Percentiles rank a stretch among this genome's conserved stretches.
These are phyloP conservation scores for Petrolisthes manimaculis DNA, from an alignment of 2,888 invertebrate genomes.

Conservation along the genomic window DNA sequence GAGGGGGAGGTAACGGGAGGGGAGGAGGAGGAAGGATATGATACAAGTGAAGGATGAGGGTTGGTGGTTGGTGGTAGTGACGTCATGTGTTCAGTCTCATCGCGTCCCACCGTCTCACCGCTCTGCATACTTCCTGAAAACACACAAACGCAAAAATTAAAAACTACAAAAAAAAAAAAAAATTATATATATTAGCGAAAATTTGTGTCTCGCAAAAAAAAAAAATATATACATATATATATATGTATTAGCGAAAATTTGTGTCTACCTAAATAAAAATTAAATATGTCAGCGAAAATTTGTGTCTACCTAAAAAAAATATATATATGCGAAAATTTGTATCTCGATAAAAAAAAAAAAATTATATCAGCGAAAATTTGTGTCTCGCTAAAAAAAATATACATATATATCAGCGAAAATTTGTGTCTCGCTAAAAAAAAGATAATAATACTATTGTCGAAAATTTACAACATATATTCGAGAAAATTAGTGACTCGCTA, in stretches of 20 bases:
- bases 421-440: too few relatives aligned
- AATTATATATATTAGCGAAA: not conserved
- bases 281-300: not conserved
- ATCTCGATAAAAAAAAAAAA: not conserved
- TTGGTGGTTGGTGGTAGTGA: not conserved
- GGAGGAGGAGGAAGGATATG: conserved; percentile 49
- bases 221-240: conserved; percentile 18
- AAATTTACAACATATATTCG: too few relatives aligned
- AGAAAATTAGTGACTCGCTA: too few relatives aligned
- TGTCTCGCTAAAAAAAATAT: too few relatives aligned
- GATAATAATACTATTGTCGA: too few relatives aligned
- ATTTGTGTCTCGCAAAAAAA: not conserved
- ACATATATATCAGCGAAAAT: too few relatives aligned
- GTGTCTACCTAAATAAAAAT: not conserved
- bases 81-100: conserved; percentile 43
- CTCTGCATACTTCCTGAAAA: conserved; percentile 64
- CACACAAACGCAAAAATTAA: not conserved
- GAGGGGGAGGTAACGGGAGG: conserved; percentile 50
- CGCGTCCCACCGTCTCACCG: conserved; percentile 38
- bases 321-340: not conserved
- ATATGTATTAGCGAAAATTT: not conserved
- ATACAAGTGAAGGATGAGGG: conserved; percentile 14
- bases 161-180: not conserved
- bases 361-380: not conserved
- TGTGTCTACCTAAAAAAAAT: not conserved